These are phyloP conservation scores for Atrina japonica DNA, from an alignment of 2,888 invertebrate species.

Conservation along the genomic window DNA sequence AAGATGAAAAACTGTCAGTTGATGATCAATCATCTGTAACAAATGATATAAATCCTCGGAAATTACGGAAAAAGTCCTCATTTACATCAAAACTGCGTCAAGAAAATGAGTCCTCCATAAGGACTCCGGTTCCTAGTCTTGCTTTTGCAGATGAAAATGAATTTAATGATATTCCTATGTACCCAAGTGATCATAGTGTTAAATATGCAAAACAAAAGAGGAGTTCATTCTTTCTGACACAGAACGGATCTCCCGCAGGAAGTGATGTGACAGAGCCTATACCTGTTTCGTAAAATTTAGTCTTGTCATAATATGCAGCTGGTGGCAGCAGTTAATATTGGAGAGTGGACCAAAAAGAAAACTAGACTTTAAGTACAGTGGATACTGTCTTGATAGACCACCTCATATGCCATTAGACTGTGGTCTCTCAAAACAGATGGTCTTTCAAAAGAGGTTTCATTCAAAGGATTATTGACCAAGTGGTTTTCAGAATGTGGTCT, in stretches of 20 bases:
- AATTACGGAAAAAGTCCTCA: constrained; percentile 37
- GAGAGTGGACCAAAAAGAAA: too few relatives aligned
- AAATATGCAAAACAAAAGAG: constrained; percentile 28
- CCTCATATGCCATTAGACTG: too few relatives aligned
- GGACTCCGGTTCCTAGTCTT: constrained; percentile 40
- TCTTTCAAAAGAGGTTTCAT: too few relatives aligned
- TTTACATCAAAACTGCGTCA: constrained; percentile 25
- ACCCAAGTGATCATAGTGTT: constrained; percentile 5
- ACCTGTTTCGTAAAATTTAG: too few relatives aligned
- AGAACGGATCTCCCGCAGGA: constrained; percentile 33
- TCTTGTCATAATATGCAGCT: too few relatives aligned
- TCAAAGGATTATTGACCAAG: too few relatives aligned
- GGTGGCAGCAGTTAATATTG: too few relatives aligned
- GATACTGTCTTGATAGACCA: too few relatives aligned
- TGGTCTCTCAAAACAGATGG: too few relatives aligned
- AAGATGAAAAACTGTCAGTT: constrained; percentile 33
- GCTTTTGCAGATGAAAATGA: constrained; percentile 36
- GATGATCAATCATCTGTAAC: constrained; percentile 34
- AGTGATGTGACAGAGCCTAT: constrained; percentile 32
- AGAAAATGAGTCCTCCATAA: constrained; percentile 30
- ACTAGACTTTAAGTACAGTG: too few relatives aligned
- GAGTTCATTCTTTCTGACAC: constrained; percentile 40
- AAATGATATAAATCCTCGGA: constrained; percentile 5
- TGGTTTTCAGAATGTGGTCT: too few relatives aligned
- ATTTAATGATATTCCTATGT: constrained; percentile 23